phyloP scores from a whole-genome alignment of 2,888 invertebrate genomes.

The Crematogaster levior region DNA sequence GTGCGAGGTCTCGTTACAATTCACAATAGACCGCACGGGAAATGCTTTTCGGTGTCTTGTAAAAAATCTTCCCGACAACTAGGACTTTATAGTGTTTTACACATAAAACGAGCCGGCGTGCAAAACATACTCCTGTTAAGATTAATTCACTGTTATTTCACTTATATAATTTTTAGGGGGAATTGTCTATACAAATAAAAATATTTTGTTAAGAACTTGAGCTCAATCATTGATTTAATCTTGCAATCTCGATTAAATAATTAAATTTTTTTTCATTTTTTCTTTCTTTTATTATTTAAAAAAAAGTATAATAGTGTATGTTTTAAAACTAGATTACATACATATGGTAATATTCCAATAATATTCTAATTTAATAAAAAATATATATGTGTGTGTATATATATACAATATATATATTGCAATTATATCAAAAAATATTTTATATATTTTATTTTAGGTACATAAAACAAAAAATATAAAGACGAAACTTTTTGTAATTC shows the following conservation, averaged over 20 bases:
- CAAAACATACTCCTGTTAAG: constrained; percentile 2
- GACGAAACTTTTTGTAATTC: not conserved
- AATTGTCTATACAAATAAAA: not conserved
- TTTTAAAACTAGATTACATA: not conserved
- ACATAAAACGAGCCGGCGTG: constrained; percentile 8
- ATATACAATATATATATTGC: no score
- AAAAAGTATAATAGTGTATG: not conserved
- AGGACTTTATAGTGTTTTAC: constrained; percentile 23
- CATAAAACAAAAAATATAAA: not conserved
- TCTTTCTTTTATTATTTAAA: not conserved
- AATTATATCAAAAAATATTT: not conserved
- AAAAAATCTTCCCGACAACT: constrained; percentile 33
- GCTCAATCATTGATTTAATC: not conserved
- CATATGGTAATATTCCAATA: not conserved
- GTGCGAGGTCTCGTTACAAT: constrained; percentile 63
- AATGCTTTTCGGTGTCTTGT: constrained; percentile 7
- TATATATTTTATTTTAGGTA: not conserved
- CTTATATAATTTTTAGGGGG: not conserved
- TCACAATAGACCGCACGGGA: constrained; percentile 55
- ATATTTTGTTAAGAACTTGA: not conserved
- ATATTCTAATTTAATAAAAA: not conserved
- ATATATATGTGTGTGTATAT: not conserved
- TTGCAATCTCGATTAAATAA: not conserved
- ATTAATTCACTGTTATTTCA: not conserved
- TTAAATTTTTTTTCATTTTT: not conserved